Evolutionary conservation across 2,797 vertebrate species (phyloP).

Genomic region (Periophthalmus magnuspinnatus): DNA sequence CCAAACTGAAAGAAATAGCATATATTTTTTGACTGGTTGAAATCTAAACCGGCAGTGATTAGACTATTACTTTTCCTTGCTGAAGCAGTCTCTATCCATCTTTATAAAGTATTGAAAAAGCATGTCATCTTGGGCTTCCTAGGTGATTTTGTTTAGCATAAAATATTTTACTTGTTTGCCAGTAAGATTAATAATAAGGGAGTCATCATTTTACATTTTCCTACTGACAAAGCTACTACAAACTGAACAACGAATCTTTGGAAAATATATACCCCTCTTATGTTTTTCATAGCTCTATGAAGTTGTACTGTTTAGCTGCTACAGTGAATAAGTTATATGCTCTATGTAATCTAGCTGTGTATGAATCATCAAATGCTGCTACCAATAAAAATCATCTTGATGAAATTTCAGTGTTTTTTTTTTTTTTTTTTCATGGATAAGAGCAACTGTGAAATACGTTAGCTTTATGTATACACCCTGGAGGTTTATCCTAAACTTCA

Average conservation of each 20-base stretch:
- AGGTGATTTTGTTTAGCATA: not conserved
- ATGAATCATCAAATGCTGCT: conserved; percentile 7
- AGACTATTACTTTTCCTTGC: not conserved
- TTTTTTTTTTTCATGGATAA: conserved; percentile 2
- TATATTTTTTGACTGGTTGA: not conserved
- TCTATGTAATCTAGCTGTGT: not conserved
- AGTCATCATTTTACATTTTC: not conserved
- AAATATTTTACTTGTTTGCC: not conserved
- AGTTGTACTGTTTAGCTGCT: not conserved
- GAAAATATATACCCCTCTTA: not conserved
- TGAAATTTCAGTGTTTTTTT: conserved; percentile 25
- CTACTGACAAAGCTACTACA: not conserved
- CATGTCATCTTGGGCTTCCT: not conserved
- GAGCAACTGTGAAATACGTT: not conserved
- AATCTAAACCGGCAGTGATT: not conserved
- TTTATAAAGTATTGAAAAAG: not conserved
- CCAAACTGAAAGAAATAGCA: not conserved
- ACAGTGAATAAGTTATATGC: not conserved
- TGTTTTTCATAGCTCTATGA: not conserved
- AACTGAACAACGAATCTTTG: not conserved
- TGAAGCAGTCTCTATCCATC: not conserved
- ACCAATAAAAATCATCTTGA: conserved; percentile 42
- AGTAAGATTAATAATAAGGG: not conserved
- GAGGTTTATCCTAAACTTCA: conserved; percentile 3
- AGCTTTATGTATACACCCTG: conserved; percentile 5